Evolutionary conservation across 1,140 invertebrate genomes (phyloP), one percentile per base, ranked within the genome.

Genomic region (honey bee (Apis mellifera)): DNA sequence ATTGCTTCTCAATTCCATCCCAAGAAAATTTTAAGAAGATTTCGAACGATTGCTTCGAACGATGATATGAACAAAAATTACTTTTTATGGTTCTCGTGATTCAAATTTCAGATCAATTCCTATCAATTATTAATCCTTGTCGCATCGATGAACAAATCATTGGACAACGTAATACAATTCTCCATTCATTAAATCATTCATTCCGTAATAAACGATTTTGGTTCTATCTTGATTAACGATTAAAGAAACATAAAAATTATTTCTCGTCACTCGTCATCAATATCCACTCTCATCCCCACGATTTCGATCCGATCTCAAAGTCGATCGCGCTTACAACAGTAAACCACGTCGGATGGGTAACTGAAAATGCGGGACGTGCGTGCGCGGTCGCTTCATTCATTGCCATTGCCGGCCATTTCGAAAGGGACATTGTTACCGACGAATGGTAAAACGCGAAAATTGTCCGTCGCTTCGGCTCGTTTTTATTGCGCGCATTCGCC

Each of bases 401-500:
- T 65, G 64, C 19, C 78, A 81, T 74, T 65, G 64, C 19, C 64
- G 66, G 65, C 78, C 74, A 82, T 82, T 82, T 78, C 74, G 80
- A 82, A 69, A 62, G 75, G 55, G 80, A 68, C 73, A 82, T 77
- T 82, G 74, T 78, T 55, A 66, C 17, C 32, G 12, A 13, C 21
- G 21, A 62, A 75, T 57, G 54, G 72, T 57, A 50, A 79, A 83
- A 70, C 75, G 68, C n/a, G 82, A 83, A 83, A 83, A 83, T 83
- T 79, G 82, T 77, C 66, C 59, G 68, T 83, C 82, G 66, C 32
- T 77, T 65, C 50, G 82, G 52, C 68, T 64, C n/a, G 76, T 77
- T 83, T 42, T 83, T 83, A 83, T 79, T 60, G 76, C 65, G 68
- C 42, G 75, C 75, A 50, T 83, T 83, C 72, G 26, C 59, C 82